Evolutionary conservation across 2,888 invertebrate genomes (phyloP).

Genomic region (Mylabris sibirica): DNA sequence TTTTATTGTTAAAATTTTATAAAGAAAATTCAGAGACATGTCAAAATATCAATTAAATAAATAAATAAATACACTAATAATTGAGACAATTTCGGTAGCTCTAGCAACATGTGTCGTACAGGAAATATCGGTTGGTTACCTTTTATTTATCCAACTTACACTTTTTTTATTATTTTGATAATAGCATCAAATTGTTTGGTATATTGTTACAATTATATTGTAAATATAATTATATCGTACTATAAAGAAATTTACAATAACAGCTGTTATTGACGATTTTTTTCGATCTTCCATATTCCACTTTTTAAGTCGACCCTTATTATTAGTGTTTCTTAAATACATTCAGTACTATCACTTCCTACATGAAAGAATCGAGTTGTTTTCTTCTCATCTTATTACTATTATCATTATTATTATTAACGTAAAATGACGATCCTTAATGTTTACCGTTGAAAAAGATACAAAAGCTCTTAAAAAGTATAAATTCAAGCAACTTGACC

Average conservation of each 20-base stretch:
- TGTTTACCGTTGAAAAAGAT: neutral
- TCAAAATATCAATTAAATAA: neutral
- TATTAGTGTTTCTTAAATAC: neutral
- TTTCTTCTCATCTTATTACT: too few species aligned
- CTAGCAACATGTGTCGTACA: neutral
- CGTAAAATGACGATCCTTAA: neutral
- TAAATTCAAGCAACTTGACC: conserved; percentile 42
- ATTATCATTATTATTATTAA: too few species aligned
- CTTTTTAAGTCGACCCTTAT: too few species aligned
- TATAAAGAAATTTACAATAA: neutral
- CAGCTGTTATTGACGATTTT: neutral
- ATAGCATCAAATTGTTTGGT: neutral
- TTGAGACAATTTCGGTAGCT: neutral
- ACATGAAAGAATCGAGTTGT: neutral
- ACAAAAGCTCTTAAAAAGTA: conserved; percentile 14
- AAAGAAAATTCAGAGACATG: too few species aligned
- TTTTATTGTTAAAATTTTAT: too few species aligned
- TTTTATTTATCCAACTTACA: neutral
- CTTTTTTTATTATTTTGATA: neutral
- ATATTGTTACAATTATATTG: neutral
- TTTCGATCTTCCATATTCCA: neutral
- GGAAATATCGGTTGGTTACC: neutral
- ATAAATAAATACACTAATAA: neutral
- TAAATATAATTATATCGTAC: neutral
- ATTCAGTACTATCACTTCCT: neutral